Evolutionary conservation across 2,113 vertebrate genomes (phyloP).

Genomic region (Ctenomys sociabilis): DNA sequence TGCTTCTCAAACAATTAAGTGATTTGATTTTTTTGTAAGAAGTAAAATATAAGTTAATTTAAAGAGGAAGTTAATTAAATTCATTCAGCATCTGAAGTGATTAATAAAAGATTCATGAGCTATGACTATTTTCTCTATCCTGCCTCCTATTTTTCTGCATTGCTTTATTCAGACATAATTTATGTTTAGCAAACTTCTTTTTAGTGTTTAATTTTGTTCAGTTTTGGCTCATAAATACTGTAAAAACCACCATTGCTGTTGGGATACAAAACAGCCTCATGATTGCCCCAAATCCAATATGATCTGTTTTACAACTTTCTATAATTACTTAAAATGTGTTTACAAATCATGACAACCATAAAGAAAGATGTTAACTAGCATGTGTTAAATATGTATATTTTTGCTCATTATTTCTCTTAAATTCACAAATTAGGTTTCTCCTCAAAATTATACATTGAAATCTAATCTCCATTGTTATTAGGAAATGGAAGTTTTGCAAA

Average conservation of each 20-base stretch:
- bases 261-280: neutral
- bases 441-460: neutral
- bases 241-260: neutral
- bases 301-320: neutral
- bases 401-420: neutral
- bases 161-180: constrained; percentile 1
- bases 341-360: neutral
- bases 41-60: neutral
- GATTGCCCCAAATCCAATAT: neutral
- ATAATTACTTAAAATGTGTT: neutral
- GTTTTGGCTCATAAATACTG: neutral
- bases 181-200: neutral
- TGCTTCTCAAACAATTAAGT: neutral
- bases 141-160: neutral
- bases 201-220: neutral
- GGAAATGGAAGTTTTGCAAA: neutral
- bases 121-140: neutral
- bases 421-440: neutral
- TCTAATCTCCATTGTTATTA: neutral
- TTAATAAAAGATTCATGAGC: neutral
- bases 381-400: neutral
- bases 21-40: neutral
- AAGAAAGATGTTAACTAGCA: neutral
- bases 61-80: neutral
- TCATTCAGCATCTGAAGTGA: neutral